Evolutionary conservation across 2,797 vertebrate species (phyloP), one percentile per base, ranked within the genome.

Genomic region (Podarcis siculus): DNA sequence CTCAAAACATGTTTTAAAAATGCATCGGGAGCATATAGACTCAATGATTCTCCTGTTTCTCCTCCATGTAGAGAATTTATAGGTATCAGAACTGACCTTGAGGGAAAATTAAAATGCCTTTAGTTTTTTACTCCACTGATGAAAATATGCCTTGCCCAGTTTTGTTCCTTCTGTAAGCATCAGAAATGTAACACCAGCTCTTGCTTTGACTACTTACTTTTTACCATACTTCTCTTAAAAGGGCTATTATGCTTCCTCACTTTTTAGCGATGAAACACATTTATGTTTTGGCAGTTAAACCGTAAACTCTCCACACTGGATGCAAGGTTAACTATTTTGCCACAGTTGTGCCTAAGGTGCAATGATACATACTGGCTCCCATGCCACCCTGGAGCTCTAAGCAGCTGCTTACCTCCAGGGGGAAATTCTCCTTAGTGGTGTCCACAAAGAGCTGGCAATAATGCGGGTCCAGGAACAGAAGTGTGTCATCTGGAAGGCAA

Each of bases 391-490:
- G 39, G 27, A 85, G 30, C 9, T 64, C 45, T 61, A 35, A 32
- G 15, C 45, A n/a, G 4, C 8, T 9, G 21, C 97, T 89, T 82
- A 98, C 98, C 98, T 98, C 98, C 79, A 98, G 92, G 42, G 98
- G 96, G 90, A 98, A 98, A 95, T 97, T 92, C 25, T 89, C 93
- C 92, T 97, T 97, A 64, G 97, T 96, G 91, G 98, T 96, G 15
- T 99, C 98, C 82, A 98, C 97, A 49, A 97, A 96, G 5, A 97
- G 95, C 96, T 99, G 98, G 96, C 98, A 98, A 96, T 98, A 98
- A 96, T 99, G 98, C 78, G 98, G 98, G 92, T 99, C 98, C 95
- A 99, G 96, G 96, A 98, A 99, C 39, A 99, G 96, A 88, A 99
- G 96, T 93, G 98, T 98, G 87, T 98, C 98, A 61, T 99, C 98